Base-by-base conservation (phyloP, 2,113 vertebrate genomes). In the Planiliza haematocheilus region DNA sequence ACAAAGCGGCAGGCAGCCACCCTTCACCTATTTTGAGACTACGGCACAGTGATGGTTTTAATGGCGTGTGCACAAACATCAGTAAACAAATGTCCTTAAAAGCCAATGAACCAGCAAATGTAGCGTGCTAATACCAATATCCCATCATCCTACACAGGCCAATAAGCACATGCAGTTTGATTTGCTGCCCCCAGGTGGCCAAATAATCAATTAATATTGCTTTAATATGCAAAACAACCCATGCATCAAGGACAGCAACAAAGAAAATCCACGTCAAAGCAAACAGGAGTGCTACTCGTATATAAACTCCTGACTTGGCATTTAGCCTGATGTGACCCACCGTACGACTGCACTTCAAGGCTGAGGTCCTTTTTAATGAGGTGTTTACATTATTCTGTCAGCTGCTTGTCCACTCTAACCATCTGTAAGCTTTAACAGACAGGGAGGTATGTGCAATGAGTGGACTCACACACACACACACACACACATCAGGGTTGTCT, bases 401-500 rank as follows among this genome's bases (percentile, higher is more conserved):
- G 2, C 20, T 1, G 2, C 20, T 39, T 37, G 2, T 73, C 57
- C 37, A 36, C 1, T 69, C 74, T 36, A 45, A 56, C n/a, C 12
- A n/a, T 62, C 18, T 60, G 11, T 46, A 14, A 59, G 17, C 20
- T 48, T 67, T 58, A 42, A 21, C 5, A 49, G 59, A 58, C 21
- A 70, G n/a, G 7, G 70, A 66, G 71, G 37, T 38, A 21, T 34
- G 21, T 37, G 52, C 12, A 57, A 34, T 7, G 49, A 52, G 50
- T 18, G 49, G 14, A 43, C 57, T 16, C 43, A 12, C 13, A 55
- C 21, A 62, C 11, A 18, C 60, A 67, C 43, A 62, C 49, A 79
- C 57, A 73, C 78, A 66, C 67, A 66, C 71, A 34, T 57, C 56
- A 72, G 58, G 66, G 67, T 20, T 77, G 57, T 88, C 63, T 39